These are phyloP conservation scores for Prostheceraeus crozeri DNA, from an alignment of 2,888 invertebrate genomes.

Conservation along the genomic window DNA sequence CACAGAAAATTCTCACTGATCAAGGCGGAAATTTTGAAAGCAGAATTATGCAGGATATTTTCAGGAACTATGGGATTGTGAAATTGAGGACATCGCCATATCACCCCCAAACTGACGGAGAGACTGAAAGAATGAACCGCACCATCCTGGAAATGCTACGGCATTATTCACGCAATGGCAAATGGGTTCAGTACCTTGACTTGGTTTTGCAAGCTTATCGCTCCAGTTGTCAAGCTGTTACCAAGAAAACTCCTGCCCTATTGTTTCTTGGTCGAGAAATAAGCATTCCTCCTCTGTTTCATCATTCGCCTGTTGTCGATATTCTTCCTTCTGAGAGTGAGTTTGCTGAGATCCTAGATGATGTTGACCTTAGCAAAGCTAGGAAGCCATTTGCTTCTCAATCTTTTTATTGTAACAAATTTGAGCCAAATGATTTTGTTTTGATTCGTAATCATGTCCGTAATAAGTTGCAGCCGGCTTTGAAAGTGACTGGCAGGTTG, in stretches of 20 bases:
- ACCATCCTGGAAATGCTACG: conserved; percentile 18
- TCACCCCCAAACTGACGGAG: conserved; percentile 13
- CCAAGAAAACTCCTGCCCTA: conserved; percentile 14
- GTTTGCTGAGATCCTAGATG: conserved; percentile 3
- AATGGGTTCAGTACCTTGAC: conserved; percentile 4
- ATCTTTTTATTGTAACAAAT: no score
- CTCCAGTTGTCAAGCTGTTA: not conserved
- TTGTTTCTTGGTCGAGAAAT: conserved; percentile 13
- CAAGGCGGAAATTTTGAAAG: conserved; percentile 14
- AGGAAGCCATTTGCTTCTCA: no score
- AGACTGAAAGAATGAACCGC: conserved; percentile 13
- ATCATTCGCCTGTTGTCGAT: not conserved
- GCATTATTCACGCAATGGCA: not conserved
- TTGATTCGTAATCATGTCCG: conserved; percentile 19
- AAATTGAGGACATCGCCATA: conserved; percentile 16
- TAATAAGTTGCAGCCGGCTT: conserved; percentile 24
- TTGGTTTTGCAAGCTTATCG: conserved; percentile 10
- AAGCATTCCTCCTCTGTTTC: not conserved
- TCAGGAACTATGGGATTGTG: conserved; percentile 3
- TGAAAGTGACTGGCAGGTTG: conserved; percentile 25
- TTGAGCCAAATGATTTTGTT: not conserved
- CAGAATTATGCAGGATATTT: not conserved
- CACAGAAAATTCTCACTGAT: conserved; percentile 2
- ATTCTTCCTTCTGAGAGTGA: conserved; percentile 2
- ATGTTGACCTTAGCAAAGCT: not conserved